Evolutionary conservation across 2,797 vertebrate genomes (phyloP).

Genomic region (Pangasius sanitwongsei): DNA sequence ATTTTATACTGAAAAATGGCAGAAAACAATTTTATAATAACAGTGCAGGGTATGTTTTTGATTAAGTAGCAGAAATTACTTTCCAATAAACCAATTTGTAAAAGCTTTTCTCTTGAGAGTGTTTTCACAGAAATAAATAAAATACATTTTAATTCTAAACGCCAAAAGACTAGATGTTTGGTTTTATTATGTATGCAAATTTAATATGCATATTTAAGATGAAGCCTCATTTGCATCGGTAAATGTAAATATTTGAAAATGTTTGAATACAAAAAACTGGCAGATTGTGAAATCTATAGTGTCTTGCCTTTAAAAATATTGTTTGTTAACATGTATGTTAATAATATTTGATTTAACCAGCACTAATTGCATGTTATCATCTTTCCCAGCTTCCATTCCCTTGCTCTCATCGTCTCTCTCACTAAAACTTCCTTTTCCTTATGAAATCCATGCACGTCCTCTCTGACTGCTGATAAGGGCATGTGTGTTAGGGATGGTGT

Average conservation of each 20-base stretch:
- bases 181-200: neutral
- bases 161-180: neutral
- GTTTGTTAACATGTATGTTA: neutral
- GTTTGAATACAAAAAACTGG: neutral
- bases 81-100: neutral
- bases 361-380: neutral
- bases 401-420: neutral
- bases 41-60: neutral
- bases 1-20: neutral
- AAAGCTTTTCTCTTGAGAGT: conserved; percentile 1
- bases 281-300: neutral
- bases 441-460: conserved; percentile 14
- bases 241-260: neutral
- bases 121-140: neutral
- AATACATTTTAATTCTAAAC: neutral
- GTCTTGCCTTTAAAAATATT: neutral
- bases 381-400: neutral
- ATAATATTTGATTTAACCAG: neutral
- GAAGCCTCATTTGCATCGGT: neutral
- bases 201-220: neutral
- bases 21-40: neutral
- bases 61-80: neutral
- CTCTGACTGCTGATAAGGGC: conserved; percentile 11
- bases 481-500: conserved; percentile 7
- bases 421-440: neutral